Conservation (phyloP, 2,888 invertebrate genomes). For the Thumatha senex region DNA sequence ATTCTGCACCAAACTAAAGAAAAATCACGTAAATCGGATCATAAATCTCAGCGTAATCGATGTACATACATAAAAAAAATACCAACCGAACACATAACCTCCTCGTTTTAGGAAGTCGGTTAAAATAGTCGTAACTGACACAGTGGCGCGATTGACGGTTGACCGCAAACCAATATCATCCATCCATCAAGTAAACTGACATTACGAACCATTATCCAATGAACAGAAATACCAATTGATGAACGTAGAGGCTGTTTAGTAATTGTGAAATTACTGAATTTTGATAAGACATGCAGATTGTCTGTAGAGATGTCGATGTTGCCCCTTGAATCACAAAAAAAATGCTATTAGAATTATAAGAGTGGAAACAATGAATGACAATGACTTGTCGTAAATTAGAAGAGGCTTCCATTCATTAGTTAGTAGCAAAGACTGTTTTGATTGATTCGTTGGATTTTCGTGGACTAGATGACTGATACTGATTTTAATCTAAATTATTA, state of each 20-base stretch:
- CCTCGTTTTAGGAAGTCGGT: too few relatives aligned
- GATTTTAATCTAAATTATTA: too few relatives aligned
- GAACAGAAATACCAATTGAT: background rate
- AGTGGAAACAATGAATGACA: background rate
- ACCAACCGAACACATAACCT: too few relatives aligned
- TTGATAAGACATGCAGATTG: background rate
- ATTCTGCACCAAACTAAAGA: too few relatives aligned
- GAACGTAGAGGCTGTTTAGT: background rate
- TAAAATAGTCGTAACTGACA: background rate
- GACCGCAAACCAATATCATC: background rate
- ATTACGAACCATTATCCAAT: background rate
- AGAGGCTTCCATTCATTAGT: too few relatives aligned
- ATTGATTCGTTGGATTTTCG: too few relatives aligned
- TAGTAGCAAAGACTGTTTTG: too few relatives aligned
- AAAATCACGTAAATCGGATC: too few relatives aligned
- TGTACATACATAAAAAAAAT: too few relatives aligned
- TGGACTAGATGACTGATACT: too few relatives aligned
- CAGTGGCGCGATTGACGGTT: background rate
- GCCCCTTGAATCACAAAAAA: background rate
- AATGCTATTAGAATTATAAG: background rate
- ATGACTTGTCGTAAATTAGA: too few relatives aligned
- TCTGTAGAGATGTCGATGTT: background rate
- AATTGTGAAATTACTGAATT: background rate
- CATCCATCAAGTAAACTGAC: background rate
- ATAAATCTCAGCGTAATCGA: too few relatives aligned